Evolutionary conservation across 2,888 invertebrate species (phyloP), one percentile per base, ranked within the genome.

Genomic region (Drosophila kuntzei): DNA sequence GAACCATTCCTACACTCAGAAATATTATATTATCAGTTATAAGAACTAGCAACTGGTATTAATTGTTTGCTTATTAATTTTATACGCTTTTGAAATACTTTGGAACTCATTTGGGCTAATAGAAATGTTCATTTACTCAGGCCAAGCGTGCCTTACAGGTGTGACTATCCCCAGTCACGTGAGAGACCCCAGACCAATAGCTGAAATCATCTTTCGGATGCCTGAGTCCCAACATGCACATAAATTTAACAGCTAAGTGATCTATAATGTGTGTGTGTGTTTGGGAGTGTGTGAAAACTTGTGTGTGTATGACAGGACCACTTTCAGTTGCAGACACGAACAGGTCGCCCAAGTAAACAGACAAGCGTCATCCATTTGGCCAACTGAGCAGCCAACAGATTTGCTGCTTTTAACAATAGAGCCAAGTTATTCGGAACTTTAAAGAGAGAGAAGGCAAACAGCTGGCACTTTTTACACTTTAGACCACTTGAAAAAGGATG

Each of bases 191-290:
- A 55, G 64, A 49, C 60, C 65, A 51, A 32, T 66, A 65, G 53
- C 39, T 58, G 36, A 68, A 60, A 73, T 73, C 66, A 61, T 46
- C 63, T 74, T 81, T 72, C 79, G 59, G 71, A 39, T 76, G 81
- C 67, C 54, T 71, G 68, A 44, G 39, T 44, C 53, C 27, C 51
- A 76, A 65, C 68, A 67, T 67, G 70, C 69, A 77, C 88, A 83
- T 88, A 85, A 82, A 83, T 83, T 82, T 71, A 57, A 50, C 66
- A 51, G 51, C 66, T 61, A 88, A 82, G 80, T 88, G 86, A 88
- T 75, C 77, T 72, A 71, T 79, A 64, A 54, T 58, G 46, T 27
- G n/a, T 37, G 43, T 58, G 53, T 22, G 57, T 25, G 51, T 63
- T 32, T 44, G 20, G 44, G 46, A 41, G 41, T 12, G 16, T 9